These are phyloP conservation scores for Cebus imitator DNA, from an alignment of 2,113 vertebrate genomes.

Conservation along the genomic window DNA sequence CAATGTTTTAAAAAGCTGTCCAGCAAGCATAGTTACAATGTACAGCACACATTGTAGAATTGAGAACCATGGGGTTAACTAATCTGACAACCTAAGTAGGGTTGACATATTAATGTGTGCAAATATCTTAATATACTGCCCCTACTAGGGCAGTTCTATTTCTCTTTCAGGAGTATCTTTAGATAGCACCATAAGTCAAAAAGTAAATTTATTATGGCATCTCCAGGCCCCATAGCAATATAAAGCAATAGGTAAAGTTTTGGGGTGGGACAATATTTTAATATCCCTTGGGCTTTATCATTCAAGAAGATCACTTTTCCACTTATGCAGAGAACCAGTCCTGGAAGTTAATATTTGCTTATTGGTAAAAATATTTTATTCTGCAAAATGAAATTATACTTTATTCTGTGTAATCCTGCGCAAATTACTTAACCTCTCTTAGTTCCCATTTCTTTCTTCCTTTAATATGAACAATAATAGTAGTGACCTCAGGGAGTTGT, in stretches of 20 bases:
- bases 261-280: neutral
- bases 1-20: neutral
- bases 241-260: neutral
- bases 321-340: neutral
- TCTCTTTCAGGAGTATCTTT: neutral
- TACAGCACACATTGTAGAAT: neutral
- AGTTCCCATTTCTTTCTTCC: conserved; percentile 23
- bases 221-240: neutral
- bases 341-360: conserved; percentile 37
- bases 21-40: neutral
- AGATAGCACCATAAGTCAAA: neutral
- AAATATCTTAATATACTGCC: neutral
- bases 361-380: neutral
- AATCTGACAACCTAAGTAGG: neutral
- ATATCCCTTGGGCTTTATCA: neutral
- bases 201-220: neutral
- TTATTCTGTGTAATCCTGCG: neutral
- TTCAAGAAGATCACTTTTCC: neutral
- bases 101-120: neutral
- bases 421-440: neutral
- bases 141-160: neutral
- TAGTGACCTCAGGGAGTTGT: neutral
- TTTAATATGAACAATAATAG: neutral
- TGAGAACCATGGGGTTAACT: neutral
- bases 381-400: conserved; percentile 15